Evolutionary conservation across 1,140 invertebrate species (phyloP), one percentile per base, ranked within the genome.

Genomic region (Nasonia giraulti): DNA sequence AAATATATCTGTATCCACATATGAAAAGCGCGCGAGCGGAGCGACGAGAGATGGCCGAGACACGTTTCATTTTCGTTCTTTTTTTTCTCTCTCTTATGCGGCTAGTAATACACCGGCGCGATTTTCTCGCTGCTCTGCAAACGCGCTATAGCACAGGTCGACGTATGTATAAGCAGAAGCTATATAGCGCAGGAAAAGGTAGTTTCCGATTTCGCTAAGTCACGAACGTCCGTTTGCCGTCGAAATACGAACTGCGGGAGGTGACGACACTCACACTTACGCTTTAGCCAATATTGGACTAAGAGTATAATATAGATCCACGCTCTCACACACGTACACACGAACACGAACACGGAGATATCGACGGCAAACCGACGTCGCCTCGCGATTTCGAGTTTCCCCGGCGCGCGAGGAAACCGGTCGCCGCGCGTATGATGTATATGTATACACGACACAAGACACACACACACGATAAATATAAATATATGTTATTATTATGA

Each of bases 161-260:
- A 71, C 10, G 31, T 71, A 71, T 31, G 7, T 71, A 2, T 71
- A 71, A 71, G 31, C 10, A 71, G 31, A 71, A 71, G 31, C 23
- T 71, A 27, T 23, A 31, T 27, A 27, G 66, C 27, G 66, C 7
- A 27, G 27, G 47, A 47, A 37, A 73, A 75, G 7, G 33, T 44
- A 76, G 8, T 82, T 82, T 82, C 50, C 27, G 62, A 47, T 83
- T 77, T 50, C 75, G 20, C 75, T 78, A 83, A 83, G 75, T 83
- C 74, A 83, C 23, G 37, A 78, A 75, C 23, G 23, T 78, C 31
- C 23, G 82, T 50, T 76, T 55, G 82, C 75, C 75, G 62, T 78
- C 75, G 44, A 83, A 76, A 76, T 23, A n/a, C 50, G 17, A 68
- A 23, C 0, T 20, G 69, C n/a, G 44, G 8, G 7, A 69, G n/a